A percentile compares a stretch with the other conserved stretches of the same genome.
Evolutionary conservation across 2,888 invertebrate genomes (phyloP).

Genomic region (Mantis religiosa): DNA sequence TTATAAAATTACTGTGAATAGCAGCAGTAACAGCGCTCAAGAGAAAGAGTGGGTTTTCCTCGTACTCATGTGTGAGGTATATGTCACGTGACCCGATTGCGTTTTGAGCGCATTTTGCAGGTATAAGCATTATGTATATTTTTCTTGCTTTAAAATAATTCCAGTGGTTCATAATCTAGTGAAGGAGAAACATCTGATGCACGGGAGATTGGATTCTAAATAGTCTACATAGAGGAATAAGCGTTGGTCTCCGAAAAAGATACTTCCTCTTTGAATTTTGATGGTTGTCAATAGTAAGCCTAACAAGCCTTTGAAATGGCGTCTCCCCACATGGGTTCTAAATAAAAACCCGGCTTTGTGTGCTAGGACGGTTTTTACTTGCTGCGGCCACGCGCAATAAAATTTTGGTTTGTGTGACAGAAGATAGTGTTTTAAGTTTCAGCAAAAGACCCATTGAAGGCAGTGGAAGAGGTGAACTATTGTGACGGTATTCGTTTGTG

Average conservation of each 20-base stretch:
- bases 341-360: conserved; percentile 35
- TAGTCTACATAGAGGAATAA: not conserved
- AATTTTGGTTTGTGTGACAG: not conserved
- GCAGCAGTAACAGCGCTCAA: conserved; percentile 2
- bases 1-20: not conserved
- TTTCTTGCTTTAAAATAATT: conserved; percentile 34
- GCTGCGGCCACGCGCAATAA: not conserved
- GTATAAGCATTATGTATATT: conserved; percentile 52
- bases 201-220: not conserved
- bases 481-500: not conserved
- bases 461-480: not conserved
- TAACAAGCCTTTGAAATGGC: conserved; percentile 67
- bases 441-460: not conserved
- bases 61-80: not conserved
- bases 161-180: not conserved
- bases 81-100: conserved; percentile 65
- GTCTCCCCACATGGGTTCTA: conserved; percentile 61
- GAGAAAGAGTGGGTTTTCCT: not conserved
- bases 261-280: conserved; percentile 18
- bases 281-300: conserved; percentile 57
- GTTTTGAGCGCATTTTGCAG: conserved; percentile 67
- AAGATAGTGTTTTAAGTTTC: not conserved
- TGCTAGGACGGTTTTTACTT: not conserved
- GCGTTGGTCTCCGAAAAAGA: not conserved
- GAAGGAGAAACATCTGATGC: not conserved